These are phyloP conservation scores for Apoda limacodes DNA, from an alignment of 2,888 invertebrate species.

Conservation along the genomic window DNA sequence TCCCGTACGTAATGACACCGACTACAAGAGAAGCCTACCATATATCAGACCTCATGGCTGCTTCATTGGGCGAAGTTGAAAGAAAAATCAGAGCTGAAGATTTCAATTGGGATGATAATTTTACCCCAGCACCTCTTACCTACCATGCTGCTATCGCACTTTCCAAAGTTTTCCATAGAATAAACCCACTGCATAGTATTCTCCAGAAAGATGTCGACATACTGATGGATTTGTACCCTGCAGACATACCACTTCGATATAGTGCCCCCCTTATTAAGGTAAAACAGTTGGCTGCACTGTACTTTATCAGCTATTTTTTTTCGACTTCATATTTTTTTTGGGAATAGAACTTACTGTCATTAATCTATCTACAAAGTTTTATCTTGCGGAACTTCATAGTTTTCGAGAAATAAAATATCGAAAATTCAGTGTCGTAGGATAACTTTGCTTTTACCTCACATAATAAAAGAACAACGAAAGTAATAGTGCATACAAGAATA, in stretches of 20 bases:
- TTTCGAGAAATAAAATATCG: too few species aligned
- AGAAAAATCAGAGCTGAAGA: constrained; percentile 50
- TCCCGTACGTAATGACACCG: constrained; percentile 48
- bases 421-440: too few species aligned
- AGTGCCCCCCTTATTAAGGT: constrained; percentile 67
- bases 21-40: constrained; percentile 41
- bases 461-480: too few species aligned
- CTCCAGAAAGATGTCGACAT: constrained; percentile 69
- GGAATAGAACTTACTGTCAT: too few species aligned
- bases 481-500: too few species aligned
- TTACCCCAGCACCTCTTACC: constrained; percentile 53
- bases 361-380: too few species aligned
- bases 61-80: constrained; percentile 31
- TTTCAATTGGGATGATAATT: constrained; percentile 52
- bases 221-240: constrained; percentile 71
- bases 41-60: constrained; percentile 33
- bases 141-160: constrained; percentile 39
- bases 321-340: too few species aligned
- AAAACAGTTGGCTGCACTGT: too few species aligned
- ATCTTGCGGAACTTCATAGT: too few species aligned
- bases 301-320: too few species aligned
- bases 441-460: too few species aligned
- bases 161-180: constrained; percentile 49
- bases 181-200: constrained; percentile 65
- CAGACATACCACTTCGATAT: constrained; percentile 67